Percentiles rank a stretch among this genome's conserved stretches.
These are phyloP conservation scores for Poeciliopsis gracilis DNA, from an alignment of 2,797 vertebrate genomes.

Conservation along the genomic window DNA sequence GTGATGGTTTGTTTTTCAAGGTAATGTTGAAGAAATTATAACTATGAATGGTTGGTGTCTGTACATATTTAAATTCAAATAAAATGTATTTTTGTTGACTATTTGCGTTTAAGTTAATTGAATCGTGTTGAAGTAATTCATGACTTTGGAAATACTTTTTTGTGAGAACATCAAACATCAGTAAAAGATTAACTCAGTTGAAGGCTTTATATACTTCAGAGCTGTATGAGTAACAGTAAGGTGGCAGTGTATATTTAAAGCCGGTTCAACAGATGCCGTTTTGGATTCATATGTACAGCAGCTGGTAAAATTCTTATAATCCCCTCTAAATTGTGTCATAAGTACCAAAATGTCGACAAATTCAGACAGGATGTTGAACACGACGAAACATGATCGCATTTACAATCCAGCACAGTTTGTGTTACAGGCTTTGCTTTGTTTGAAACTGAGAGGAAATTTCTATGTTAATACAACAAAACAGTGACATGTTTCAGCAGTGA, in stretches of 20 bases:
- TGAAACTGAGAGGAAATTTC: not conserved
- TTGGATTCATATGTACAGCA: not conserved
- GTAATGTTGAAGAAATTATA: not conserved
- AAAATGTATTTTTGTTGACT: not conserved
- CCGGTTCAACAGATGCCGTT: constrained; percentile 26
- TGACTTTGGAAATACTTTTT: not conserved
- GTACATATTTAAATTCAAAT: constrained; percentile 19
- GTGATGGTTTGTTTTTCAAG: not conserved
- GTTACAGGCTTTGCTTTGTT: not conserved
- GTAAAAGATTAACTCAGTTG: not conserved
- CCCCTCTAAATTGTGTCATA: not conserved
- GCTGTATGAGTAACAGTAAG: not conserved
- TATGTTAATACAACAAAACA: not conserved
- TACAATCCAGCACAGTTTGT: constrained; percentile 1
- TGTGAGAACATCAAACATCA: not conserved
- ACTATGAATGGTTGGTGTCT: not conserved
- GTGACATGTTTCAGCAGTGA: constrained; percentile 15
- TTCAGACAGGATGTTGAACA: not conserved
- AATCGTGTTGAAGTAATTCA: not conserved
- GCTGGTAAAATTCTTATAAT: not conserved
- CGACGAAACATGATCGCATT: not conserved
- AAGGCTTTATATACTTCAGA: not conserved
- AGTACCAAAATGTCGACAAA: not conserved
- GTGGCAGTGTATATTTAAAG: not conserved
- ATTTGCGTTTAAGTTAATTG: not conserved